Conservation (phyloP, 1,140 invertebrate genomes). For the Aphidius ervi region DNA sequence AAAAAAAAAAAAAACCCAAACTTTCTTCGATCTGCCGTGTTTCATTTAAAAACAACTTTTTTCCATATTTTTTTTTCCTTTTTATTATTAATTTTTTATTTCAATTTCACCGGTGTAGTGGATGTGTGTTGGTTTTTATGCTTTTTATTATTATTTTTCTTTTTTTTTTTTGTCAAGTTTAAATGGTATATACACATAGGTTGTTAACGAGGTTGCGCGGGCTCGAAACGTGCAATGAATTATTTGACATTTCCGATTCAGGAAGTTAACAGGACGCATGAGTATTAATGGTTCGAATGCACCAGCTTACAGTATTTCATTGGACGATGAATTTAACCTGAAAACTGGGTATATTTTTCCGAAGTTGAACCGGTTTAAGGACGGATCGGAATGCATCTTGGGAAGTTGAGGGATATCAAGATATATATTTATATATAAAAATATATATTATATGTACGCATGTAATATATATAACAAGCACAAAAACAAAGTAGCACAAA, state of each 20-base stretch:
- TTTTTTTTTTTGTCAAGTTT: not conserved
- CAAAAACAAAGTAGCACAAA: too few species aligned
- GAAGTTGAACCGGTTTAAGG: constrained; percentile 14
- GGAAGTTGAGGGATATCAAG: constrained; percentile 11
- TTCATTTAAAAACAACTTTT: not conserved
- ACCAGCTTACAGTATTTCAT: constrained; percentile 1
- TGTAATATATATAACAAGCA: too few species aligned
- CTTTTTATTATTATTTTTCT: constrained; percentile 1
- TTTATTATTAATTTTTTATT: not conserved
- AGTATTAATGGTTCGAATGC: constrained; percentile 10
- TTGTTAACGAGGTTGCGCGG: constrained; percentile 9
- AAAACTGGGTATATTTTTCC: constrained; percentile 15
- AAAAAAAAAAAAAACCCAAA: not conserved
- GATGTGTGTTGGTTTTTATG: too few species aligned
- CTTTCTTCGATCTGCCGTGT: not conserved
- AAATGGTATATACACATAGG: not conserved
- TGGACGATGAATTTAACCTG: constrained; percentile 14
- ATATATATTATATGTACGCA: too few species aligned
- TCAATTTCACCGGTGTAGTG: not conserved
- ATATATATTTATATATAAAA: not conserved
- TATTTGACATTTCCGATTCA: constrained; percentile 19
- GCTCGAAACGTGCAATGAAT: constrained; percentile 17
- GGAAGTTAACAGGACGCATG: constrained; percentile 9
- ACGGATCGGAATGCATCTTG: constrained; percentile 12
- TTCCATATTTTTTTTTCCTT: not conserved